These are phyloP conservation scores for Centruroides vittatus DNA, from an alignment of 1,140 invertebrate species.

Conservation along the genomic window DNA sequence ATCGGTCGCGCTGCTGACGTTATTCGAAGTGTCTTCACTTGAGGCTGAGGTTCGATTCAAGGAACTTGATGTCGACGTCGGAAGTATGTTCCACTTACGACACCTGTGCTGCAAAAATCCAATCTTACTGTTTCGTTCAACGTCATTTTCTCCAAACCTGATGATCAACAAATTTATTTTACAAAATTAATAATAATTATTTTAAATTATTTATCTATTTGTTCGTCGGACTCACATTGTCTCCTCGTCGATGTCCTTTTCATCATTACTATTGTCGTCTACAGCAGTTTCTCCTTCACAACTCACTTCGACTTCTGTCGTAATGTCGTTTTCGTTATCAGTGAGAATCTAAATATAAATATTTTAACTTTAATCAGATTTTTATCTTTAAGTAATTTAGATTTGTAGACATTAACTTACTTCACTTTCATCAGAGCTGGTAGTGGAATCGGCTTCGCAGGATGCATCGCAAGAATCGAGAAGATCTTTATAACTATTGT, in stretches of 20 bases:
- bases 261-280: conserved; percentile 46
- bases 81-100: conserved; percentile 9
- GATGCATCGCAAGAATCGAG: conserved; percentile 15
- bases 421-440: conserved; percentile 12
- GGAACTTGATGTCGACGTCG: conserved; percentile 3
- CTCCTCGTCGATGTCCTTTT: conserved; percentile 68
- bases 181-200: too few relatives aligned
- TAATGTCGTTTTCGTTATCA: conserved; percentile 38
- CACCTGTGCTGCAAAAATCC: conserved; percentile 8
- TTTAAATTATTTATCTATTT: too few relatives aligned
- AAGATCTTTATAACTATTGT: conserved; percentile 1
- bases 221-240: conserved; percentile 41
- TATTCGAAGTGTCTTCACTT: neutral
- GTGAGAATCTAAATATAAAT: conserved; percentile 43
- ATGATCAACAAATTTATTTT: too few relatives aligned
- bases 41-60: neutral
- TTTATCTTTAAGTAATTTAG: neutral
- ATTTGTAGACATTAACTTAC: conserved; percentile 1
- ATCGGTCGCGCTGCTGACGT: conserved; percentile 23
- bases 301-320: conserved; percentile 2
- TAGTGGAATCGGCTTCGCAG: conserved; percentile 13
- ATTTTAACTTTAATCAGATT: neutral
- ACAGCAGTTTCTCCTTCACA: conserved; percentile 22
- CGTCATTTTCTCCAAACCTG: conserved; percentile 46
- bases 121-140: conserved; percentile 35